Base-by-base conservation (phyloP, 2,797 vertebrate genomes). In the Arnoldichthys spilopterus region DNA sequence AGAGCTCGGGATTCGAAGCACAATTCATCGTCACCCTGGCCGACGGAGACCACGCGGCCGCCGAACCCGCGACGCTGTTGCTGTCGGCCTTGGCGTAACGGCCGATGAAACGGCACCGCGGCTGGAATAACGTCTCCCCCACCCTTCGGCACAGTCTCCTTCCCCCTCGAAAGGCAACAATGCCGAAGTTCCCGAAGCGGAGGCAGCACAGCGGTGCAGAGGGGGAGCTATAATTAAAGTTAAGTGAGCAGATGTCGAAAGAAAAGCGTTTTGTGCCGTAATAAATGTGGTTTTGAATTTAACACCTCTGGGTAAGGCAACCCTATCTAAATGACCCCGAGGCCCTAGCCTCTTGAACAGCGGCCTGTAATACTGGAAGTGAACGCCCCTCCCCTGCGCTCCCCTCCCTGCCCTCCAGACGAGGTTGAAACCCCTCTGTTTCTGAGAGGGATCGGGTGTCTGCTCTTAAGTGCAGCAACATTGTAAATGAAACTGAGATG, bases 231-330 rank as follows among this genome's bases (percentile, higher is more conserved):
- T 93, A 92, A 93, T 93, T 93, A 93, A 92, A 87, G 88, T 90
- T 90, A 93, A 92, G 89, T 91, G 92, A 93, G 91, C 93, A 93
- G 91, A 94, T 89, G 91, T 90, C 85, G 88, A 92, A 90, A 92
- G 91, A 92, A 91, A 93, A 89, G 90, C 87, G 61, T 85, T 83
- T 84, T 82, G 64, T 32, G 82, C 83, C 82, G 88, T 92, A 91
- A 92, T 92, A 91, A 93, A 92, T 85, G 89, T 77, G 90, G 92
- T 92, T 93, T 93, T 91, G 90, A 93, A 93, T 93, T 93, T 87
- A 93, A 91, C 92, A 93, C 91, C 90, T 92, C 88, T 0, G 89
- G 91, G 82, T 80, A 80, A 86, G 87, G 90, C 87, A 93, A 93
- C 89, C 80, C 87, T 88, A 92, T 89, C 91, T 92, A 88, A 90